These are phyloP conservation scores for Trinectes maculatus DNA, from an alignment of 2,113 vertebrate genomes.

Conservation along the genomic window DNA sequence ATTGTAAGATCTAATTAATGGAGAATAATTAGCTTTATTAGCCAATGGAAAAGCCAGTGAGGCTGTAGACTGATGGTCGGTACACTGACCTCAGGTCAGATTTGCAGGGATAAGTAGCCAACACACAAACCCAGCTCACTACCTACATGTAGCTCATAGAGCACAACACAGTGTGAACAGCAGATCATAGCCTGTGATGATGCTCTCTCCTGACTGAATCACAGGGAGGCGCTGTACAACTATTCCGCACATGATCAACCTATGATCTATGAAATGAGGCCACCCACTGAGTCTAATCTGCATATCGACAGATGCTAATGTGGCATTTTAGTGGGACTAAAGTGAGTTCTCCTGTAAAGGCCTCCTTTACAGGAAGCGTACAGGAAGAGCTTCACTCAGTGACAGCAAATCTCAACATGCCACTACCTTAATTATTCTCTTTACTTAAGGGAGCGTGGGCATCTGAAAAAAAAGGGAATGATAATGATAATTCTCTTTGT, in stretches of 20 bases:
- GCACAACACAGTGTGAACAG: too few species aligned
- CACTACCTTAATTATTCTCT: slow-evolving; percentile 31
- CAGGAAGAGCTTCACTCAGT: slow-evolving; percentile 14
- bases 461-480: background rate
- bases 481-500: slow-evolving; percentile 1
- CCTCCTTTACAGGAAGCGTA: slow-evolving; percentile 25
- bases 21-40: too few species aligned
- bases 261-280: slow-evolving; percentile 35
- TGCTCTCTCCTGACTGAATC: background rate
- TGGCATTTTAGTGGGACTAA: slow-evolving; percentile 19
- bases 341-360: slow-evolving; percentile 27
- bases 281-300: slow-evolving; percentile 32
- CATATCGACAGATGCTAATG: slow-evolving; percentile 24
- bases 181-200: too few species aligned
- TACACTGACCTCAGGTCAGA: background rate
- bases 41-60: too few species aligned
- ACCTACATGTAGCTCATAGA: background rate
- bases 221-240: background rate
- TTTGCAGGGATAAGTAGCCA: background rate
- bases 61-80: background rate
- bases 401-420: slow-evolving; percentile 27
- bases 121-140: background rate
- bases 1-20: too few species aligned
- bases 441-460: background rate
- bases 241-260: slow-evolving; percentile 25